A percentile compares a stretch with the other conserved stretches of the same genome.
phyloP scores from a whole-genome alignment of 2,888 invertebrate species.

The Mactromeris polynyma region DNA sequence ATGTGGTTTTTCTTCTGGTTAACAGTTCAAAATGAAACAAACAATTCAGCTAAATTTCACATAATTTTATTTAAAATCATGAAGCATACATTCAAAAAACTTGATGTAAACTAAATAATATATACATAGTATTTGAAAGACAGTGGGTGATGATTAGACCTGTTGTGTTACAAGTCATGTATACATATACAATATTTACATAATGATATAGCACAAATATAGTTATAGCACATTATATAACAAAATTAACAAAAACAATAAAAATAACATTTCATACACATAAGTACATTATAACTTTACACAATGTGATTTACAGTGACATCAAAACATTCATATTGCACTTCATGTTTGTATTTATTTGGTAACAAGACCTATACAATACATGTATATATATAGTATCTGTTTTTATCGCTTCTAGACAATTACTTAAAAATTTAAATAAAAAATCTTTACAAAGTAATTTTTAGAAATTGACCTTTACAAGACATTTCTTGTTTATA shows the following conservation, averaged over 20 bases:
- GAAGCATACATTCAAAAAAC: not conserved
- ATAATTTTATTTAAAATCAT: not conserved
- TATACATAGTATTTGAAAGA: slow-evolving; percentile 15
- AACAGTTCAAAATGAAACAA: no score
- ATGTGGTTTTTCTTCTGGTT: no score
- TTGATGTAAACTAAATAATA: not conserved
- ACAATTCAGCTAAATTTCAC: not conserved
- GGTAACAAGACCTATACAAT: no score
- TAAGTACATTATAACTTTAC: not conserved
- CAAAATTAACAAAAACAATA: slow-evolving; percentile 32
- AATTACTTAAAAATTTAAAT: no score
- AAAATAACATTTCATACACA: not conserved
- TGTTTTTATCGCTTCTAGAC: no score
- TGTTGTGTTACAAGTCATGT: not conserved
- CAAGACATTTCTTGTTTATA: no score
- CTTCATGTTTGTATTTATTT: not conserved
- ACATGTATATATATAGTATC: no score
- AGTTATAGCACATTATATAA: slow-evolving; percentile 21
- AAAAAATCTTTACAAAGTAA: no score
- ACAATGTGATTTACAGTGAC: not conserved
- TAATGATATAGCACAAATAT: slow-evolving; percentile 30
- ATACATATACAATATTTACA: slow-evolving; percentile 34
- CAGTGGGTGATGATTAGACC: not conserved
- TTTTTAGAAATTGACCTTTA: no score
- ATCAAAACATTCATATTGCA: not conserved